These are phyloP conservation scores for Hozukius guyotensis DNA, from an alignment of 2,797 vertebrate genomes.

Conservation along the genomic window DNA sequence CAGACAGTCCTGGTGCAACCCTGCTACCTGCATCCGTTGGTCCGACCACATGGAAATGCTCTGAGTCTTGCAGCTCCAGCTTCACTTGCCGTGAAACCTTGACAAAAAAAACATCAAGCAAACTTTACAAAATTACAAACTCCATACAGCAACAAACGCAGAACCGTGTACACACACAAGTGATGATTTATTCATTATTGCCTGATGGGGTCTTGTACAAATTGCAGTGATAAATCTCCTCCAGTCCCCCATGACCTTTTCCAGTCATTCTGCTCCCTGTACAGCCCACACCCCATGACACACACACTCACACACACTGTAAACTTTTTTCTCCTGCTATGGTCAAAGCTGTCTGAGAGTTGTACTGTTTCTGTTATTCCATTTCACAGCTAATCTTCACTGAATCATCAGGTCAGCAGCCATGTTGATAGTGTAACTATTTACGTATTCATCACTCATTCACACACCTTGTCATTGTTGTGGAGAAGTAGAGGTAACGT, in stretches of 20 bases:
- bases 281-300: background rate
- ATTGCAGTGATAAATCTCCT: slow-evolving; percentile 22
- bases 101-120: background rate
- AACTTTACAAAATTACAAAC: background rate
- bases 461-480: slow-evolving; percentile 87
- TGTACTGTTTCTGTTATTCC: background rate
- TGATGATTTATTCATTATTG: slow-evolving; percentile 28
- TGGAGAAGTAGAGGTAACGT: slow-evolving; percentile 83
- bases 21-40: slow-evolving; percentile 77
- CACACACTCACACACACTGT: background rate
- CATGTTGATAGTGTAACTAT: background rate
- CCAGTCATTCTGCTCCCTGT: background rate
- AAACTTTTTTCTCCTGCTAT: background rate
- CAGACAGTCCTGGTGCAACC: slow-evolving; percentile 85
- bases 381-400: background rate
- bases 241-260: slow-evolving; percentile 25
- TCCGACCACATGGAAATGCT: slow-evolving; percentile 86
- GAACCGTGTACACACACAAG: background rate
- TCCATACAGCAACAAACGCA: slow-evolving; percentile 1
- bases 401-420: background rate
- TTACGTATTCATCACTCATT: background rate
- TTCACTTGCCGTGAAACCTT: slow-evolving; percentile 87
- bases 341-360: background rate
- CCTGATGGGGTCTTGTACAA: slow-evolving; percentile 22
- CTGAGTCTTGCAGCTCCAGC: slow-evolving; percentile 82